Percentiles rank a stretch among this genome's conserved stretches.
Conservation (phyloP, 2,888 invertebrate species). For the Dicycla oo region DNA sequence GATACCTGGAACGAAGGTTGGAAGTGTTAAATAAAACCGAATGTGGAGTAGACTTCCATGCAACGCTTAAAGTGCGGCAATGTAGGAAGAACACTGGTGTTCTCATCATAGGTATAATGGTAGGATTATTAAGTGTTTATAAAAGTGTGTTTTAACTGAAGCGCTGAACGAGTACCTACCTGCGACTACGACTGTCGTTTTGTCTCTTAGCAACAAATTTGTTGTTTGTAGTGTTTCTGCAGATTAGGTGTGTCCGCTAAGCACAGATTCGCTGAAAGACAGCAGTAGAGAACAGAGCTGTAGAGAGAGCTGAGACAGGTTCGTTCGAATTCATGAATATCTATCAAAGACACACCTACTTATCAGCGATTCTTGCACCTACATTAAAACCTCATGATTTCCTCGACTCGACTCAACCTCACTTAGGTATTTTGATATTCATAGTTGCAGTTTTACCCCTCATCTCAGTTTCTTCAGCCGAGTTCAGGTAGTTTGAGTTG, state of each 20-base stretch:
- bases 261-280: too few relatives aligned
- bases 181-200: too few relatives aligned
- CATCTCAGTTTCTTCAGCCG: too few relatives aligned
- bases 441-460: too few relatives aligned
- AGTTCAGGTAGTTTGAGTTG: too few relatives aligned
- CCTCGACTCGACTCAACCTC: too few relatives aligned
- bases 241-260: too few relatives aligned
- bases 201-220: not conserved
- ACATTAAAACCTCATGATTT: too few relatives aligned
- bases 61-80: not conserved
- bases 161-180: not conserved
- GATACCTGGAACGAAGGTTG: slow-evolving; percentile 74
- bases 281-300: too few relatives aligned
- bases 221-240: not conserved
- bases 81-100: too few relatives aligned
- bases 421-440: too few relatives aligned
- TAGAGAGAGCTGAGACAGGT: too few relatives aligned
- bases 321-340: slow-evolving; percentile 10
- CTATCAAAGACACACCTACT: not conserved
- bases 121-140: not conserved
- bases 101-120: not conserved
- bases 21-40: not conserved
- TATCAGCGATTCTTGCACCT: slow-evolving; percentile 10
- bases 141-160: not conserved
- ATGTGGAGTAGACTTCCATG: not conserved